Conservation (phyloP, 2,797 vertebrate genomes). For the Phalanger gymnotis region DNA sequence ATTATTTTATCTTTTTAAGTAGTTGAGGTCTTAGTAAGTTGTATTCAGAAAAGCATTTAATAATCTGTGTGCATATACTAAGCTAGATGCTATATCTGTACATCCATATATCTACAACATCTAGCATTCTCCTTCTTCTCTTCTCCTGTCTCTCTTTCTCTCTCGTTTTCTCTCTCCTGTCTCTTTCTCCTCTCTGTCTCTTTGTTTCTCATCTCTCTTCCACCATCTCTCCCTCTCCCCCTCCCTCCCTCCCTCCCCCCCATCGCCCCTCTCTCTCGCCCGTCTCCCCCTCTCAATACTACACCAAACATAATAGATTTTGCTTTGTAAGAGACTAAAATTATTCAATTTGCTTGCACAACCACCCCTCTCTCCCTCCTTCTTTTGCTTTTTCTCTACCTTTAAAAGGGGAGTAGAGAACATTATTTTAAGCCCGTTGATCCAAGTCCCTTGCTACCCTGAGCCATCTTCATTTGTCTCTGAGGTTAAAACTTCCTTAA, state of each 20-base stretch:
- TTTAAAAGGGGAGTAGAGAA: slow-evolving; percentile 12
- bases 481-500: slow-evolving; percentile 23
- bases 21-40: slow-evolving; percentile 20
- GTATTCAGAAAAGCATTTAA: slow-evolving; percentile 21
- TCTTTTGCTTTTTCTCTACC: not conserved
- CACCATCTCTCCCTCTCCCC: not conserved
- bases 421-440: not conserved
- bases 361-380: not conserved
- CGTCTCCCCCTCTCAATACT: no score
- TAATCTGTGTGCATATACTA: not conserved
- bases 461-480: not conserved
- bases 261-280: no score
- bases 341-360: not conserved
- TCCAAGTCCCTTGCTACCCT: not conserved
- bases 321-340: slow-evolving; percentile 22
- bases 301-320: not conserved
- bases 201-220: not conserved
- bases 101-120: not conserved
- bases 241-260: not conserved
- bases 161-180: not conserved
- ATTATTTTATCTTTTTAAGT: not conserved
- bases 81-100: not conserved
- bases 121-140: not conserved
- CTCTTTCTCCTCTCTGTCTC: not conserved
- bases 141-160: not conserved